Base-by-base conservation (phyloP, 2,113 vertebrate genomes). In the Ivindomyrus marchei region DNA sequence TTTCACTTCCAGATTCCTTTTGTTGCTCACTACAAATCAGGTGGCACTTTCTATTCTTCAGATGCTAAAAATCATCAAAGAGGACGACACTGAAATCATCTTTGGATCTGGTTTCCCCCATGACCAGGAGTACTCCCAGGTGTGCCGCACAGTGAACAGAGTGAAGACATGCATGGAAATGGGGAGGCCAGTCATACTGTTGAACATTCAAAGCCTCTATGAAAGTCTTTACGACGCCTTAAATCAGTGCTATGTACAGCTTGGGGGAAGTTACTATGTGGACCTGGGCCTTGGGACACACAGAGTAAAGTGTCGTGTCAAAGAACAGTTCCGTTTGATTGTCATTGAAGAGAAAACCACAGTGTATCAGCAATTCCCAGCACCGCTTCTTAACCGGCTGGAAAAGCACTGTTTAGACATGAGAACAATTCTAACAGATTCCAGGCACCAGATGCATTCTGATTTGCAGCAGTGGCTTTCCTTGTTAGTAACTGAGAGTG, bases 81-180 rank as follows among this genome's bases (percentile, higher is more conserved):
- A 90, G 95, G 86, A 91, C 5, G 91, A 92, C 10, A 90, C 96
- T 0, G 97, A 97, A 91, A 94, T 97, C 31, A 97, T 97, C 89
- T 97, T 97, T 15, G 97, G 97, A 11, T 97, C 97, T 92, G 95
- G 97, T 21, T 97, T 97, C 45, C 96, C 96, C 0, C 94, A 92
- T 89, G 97, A 97, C 92, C 96, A 97, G 2, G 97, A 97, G 53
- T 97, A 97, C 7, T 95, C 96, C 2, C 97, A 97, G 93, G 94
- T 97, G 87, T 97, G 97, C 92, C 93, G 95, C 56, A 96, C 96
- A 89, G 97, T 97, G 92, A 97, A 97, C 93, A 94, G 95, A 0
- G 95, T 97, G 77, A 97, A 97, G 91, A 92, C 96, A 3, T 97
- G 97, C 92, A 97, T 97, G 97, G 97, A 97, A 90, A 97, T 96